Conservation (phyloP, 2,113 vertebrate species). For the Ptychochromis oligacanthus region DNA sequence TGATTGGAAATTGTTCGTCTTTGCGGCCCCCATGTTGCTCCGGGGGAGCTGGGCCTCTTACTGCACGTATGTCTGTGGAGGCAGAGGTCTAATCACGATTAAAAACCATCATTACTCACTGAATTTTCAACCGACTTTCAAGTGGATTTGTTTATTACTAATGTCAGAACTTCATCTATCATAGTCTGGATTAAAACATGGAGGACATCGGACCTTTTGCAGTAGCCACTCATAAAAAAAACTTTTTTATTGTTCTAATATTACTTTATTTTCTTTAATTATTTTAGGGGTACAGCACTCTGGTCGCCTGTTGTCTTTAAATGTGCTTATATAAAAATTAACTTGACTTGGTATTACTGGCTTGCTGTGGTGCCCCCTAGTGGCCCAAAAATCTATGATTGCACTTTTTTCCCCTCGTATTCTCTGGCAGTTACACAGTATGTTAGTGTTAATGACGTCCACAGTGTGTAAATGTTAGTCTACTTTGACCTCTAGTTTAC, state of each 20-base stretch:
- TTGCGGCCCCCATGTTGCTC: no score
- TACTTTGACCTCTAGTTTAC: no score
- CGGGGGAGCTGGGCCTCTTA: background rate
- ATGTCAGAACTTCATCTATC: background rate
- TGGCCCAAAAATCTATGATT: background rate
- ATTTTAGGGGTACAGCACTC: background rate
- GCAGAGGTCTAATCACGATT: background rate
- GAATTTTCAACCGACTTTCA: background rate
- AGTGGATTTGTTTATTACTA: background rate
- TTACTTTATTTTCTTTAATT: background rate
- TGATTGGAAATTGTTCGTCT: background rate
- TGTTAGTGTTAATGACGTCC: no score
- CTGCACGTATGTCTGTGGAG: background rate
- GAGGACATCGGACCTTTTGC: no score
- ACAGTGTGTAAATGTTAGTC: no score
- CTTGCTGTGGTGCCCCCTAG: background rate
- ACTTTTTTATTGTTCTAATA: background rate
- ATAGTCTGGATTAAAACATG: no score
- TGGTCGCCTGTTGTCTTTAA: background rate
- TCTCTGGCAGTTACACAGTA: no score
- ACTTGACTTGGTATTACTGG: background rate
- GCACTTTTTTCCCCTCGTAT: background rate
- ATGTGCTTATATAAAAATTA: fast-evolving
- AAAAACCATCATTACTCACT: background rate
- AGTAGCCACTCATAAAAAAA: no score